These are phyloP conservation scores for Meiosimyza platycephala DNA, from an alignment of 2,888 invertebrate species.

Conservation along the genomic window DNA sequence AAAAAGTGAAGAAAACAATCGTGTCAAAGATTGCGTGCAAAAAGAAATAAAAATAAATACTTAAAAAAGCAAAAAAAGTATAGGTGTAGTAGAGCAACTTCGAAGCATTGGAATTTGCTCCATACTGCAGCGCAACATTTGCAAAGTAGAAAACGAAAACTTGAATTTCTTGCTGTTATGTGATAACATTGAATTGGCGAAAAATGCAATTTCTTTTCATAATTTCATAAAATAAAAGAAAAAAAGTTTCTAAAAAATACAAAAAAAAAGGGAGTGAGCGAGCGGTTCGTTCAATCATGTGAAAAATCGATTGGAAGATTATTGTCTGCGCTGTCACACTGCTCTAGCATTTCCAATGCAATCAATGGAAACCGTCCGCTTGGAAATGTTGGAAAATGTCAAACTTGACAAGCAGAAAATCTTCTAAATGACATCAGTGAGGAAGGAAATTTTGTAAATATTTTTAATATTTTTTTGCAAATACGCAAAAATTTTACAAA, in stretches of 20 bases:
- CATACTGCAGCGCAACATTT: background rate
- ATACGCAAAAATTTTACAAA: constrained; percentile 45
- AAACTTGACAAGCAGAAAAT: constrained; percentile 39
- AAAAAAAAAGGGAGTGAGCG: constrained; percentile 31
- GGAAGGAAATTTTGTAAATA: constrained; percentile 43
- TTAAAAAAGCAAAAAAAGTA: background rate
- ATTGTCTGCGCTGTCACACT: constrained; percentile 39
- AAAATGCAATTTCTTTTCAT: constrained; percentile 12
- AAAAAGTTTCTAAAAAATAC: constrained; percentile 13
- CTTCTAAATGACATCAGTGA: constrained; percentile 44
- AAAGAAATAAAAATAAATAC: background rate
- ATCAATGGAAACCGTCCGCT: constrained; percentile 27
- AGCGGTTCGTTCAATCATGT: constrained; percentile 54
- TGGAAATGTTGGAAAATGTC: constrained; percentile 37
- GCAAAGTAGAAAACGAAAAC: constrained; percentile 12
- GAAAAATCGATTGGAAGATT: constrained; percentile 64
- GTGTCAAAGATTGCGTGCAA: background rate
- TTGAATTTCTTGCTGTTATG: constrained; percentile 9
- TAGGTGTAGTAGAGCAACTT: background rate
- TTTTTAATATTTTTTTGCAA: constrained; percentile 42
- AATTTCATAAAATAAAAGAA: constrained; percentile 26
- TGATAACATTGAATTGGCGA: constrained; percentile 23
- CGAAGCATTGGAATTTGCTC: background rate
- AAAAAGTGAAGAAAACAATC: constrained; percentile 7
- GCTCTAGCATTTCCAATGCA: constrained; percentile 35